These are phyloP conservation scores for Kuschelorhynchus macadamiae DNA, from an alignment of 2,888 invertebrate genomes.

Conservation along the genomic window DNA sequence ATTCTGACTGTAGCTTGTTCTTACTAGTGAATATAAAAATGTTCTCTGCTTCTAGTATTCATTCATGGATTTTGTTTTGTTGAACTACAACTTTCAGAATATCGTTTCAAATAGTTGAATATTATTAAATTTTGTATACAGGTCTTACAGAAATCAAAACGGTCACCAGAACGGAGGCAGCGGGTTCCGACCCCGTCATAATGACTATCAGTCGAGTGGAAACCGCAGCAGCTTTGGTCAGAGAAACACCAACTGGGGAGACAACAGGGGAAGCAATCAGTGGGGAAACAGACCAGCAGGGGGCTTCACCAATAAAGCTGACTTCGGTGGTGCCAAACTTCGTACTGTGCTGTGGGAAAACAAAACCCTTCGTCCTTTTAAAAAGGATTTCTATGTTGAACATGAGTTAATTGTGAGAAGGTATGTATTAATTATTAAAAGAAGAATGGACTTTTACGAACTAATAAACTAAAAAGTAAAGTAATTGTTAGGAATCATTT, in stretches of 20 bases:
- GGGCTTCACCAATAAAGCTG: slow-evolving; percentile 58
- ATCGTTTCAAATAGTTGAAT: too few relatives aligned
- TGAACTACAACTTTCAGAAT: too few relatives aligned
- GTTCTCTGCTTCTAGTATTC: too few relatives aligned
- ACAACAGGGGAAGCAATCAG: slow-evolving; percentile 51
- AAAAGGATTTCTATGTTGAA: slow-evolving; percentile 88
- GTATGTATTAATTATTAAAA: background rate
- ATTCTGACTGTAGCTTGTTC: too few relatives aligned
- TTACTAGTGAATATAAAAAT: too few relatives aligned
- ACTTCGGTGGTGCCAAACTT: slow-evolving; percentile 69
- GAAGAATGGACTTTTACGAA: too few relatives aligned
- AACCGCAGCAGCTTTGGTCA: slow-evolving; percentile 55
- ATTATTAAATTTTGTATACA: too few relatives aligned
- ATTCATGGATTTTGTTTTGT: too few relatives aligned
- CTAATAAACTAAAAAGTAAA: too few relatives aligned
- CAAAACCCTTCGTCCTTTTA: slow-evolving; percentile 81
- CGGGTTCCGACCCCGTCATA: slow-evolving; percentile 45
- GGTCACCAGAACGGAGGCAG: slow-evolving; percentile 10
- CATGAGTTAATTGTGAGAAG: slow-evolving; percentile 76
- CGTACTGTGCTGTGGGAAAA: slow-evolving; percentile 81
- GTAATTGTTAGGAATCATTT: too few relatives aligned
- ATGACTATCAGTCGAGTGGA: slow-evolving; percentile 61
- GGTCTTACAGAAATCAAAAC: slow-evolving; percentile 7
- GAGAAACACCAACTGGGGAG: slow-evolving; percentile 38
- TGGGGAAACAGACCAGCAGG: slow-evolving; percentile 60